These are phyloP conservation scores for Urocolius indicus DNA, from an alignment of 2,113 vertebrate genomes.

Conservation along the genomic window DNA sequence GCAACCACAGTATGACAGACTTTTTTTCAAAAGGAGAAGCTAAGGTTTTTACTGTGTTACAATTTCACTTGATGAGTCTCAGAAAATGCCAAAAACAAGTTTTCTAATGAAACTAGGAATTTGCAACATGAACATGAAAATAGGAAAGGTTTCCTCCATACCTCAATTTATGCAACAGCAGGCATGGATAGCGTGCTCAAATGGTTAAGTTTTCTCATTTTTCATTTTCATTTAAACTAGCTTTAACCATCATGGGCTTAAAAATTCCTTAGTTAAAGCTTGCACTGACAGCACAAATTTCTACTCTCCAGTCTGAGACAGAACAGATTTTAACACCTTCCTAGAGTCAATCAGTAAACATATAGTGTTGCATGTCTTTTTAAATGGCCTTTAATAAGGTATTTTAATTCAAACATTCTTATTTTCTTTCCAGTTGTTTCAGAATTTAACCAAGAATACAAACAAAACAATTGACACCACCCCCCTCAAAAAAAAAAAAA, in stretches of 20 bases:
- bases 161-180: neutral
- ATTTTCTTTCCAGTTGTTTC: neutral
- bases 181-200: neutral
- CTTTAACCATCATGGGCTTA: neutral
- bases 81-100: neutral
- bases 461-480: no score
- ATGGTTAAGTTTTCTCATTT: neutral
- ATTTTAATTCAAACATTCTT: neutral
- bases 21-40: neutral
- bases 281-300: neutral
- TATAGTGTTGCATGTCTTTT: neutral
- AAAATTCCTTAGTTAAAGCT: neutral
- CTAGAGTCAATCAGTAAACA: neutral
- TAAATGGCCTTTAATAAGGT: neutral
- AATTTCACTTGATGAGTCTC: neutral
- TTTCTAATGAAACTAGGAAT: neutral
- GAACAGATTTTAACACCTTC: neutral
- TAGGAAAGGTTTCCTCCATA: neutral
- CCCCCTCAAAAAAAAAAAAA: no score
- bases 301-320: neutral
- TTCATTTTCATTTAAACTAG: neutral
- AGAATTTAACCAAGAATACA: neutral
- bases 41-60: fast-evolving
- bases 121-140: neutral
- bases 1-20: neutral